Percentiles rank a stretch among this genome's conserved stretches.
Evolutionary conservation across 2,113 vertebrate species (phyloP).

Genomic region (Alces alces): DNA sequence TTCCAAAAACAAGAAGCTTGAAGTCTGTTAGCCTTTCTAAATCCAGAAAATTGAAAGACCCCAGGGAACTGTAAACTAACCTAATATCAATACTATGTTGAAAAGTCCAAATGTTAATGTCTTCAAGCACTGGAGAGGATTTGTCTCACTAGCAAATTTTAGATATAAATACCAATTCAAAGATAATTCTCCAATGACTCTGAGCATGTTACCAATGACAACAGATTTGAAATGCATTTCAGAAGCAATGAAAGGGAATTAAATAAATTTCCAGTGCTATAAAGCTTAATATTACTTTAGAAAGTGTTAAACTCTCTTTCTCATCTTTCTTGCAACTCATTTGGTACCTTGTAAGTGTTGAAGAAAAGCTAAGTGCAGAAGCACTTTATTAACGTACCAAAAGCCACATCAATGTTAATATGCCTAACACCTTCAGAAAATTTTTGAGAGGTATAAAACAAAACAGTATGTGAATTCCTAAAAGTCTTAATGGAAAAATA

Average conservation of each 20-base stretch:
- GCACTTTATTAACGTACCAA: not conserved
- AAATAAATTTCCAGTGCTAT: slow-evolving; percentile 28
- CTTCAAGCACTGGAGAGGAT: not conserved
- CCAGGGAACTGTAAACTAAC: not conserved
- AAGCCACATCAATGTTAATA: not conserved
- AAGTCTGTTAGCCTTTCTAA: not conserved
- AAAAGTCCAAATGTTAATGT: slow-evolving; percentile 43
- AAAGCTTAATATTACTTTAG: slow-evolving; percentile 33
- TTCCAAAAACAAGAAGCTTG: not conserved
- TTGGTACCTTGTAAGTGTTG: not conserved
- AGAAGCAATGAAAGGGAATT: slow-evolving; percentile 41
- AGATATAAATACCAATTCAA: slow-evolving; percentile 10
- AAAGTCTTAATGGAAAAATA: not conserved
- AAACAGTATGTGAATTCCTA: not conserved
- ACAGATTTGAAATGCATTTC: slow-evolving; percentile 51
- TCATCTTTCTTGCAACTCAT: not conserved
- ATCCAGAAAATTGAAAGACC: not conserved
- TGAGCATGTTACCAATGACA: slow-evolving; percentile 36
- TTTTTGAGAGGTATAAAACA: not conserved
- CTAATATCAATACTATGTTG: not conserved
- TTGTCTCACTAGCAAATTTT: slow-evolving; percentile 38
- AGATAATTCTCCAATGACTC: slow-evolving; percentile 32
- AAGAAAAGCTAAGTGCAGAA: slow-evolving; percentile 9
- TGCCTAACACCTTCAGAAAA: not conserved
- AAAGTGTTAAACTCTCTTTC: not conserved